These are phyloP conservation scores for Megalopta genalis DNA, from an alignment of 1,140 invertebrate species.

Conservation along the genomic window DNA sequence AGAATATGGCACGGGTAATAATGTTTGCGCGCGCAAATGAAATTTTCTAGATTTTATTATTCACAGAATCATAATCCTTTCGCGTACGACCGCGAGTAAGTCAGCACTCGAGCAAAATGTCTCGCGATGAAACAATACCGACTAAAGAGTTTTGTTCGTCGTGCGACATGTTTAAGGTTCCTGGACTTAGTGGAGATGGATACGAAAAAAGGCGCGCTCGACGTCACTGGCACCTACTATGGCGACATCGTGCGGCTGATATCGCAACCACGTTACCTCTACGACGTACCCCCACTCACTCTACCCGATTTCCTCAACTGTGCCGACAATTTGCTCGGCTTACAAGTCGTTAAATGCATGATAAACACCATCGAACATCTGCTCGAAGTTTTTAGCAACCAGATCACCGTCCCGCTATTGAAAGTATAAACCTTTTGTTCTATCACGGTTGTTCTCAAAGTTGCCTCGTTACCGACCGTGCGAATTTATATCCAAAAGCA, in stretches of 20 bases:
- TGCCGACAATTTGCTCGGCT: constrained; percentile 77
- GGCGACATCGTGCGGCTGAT: constrained; percentile 73
- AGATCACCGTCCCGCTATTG: constrained; percentile 78
- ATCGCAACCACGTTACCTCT: constrained; percentile 67
- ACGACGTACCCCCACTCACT: constrained; percentile 62
- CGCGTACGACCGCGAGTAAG: too few species aligned
- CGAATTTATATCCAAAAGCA: too few species aligned
- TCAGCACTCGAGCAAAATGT: too few species aligned
- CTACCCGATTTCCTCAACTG: constrained; percentile 67
- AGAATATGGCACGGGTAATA: too few species aligned
- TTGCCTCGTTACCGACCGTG: neutral
- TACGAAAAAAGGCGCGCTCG: constrained; percentile 73
- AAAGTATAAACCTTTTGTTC: constrained; percentile 59
- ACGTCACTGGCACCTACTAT: constrained; percentile 75
- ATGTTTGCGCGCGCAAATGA: too few species aligned
- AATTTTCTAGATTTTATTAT: too few species aligned
- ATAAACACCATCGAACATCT: constrained; percentile 81
- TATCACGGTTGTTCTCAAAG: too few species aligned
- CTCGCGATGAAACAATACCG: too few species aligned
- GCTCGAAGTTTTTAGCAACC: constrained; percentile 75
- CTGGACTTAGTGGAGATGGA: constrained; percentile 72
- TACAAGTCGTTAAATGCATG: constrained; percentile 80
- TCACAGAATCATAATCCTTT: too few species aligned
- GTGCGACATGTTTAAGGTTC: constrained; percentile 69
- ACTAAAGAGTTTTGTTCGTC: neutral